Percentiles rank a stretch among this genome's conserved stretches.
phyloP scores from a whole-genome alignment of 2,797 vertebrate species.

The Chelidonichthys spinosus region DNA sequence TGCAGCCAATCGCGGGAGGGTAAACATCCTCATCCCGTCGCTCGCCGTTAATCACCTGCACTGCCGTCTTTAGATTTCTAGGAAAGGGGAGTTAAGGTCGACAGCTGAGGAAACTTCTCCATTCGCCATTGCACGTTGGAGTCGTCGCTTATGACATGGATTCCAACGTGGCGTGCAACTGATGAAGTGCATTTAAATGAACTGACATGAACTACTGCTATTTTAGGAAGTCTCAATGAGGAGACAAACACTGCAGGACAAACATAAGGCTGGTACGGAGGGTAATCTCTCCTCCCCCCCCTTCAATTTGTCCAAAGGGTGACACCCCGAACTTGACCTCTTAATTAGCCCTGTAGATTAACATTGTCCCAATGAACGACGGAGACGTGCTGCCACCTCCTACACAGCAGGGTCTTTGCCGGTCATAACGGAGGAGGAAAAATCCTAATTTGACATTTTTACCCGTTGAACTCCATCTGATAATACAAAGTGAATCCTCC shows the following conservation, averaged over 20 bases:
- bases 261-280: slow-evolving; percentile 2
- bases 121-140: background rate
- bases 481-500: background rate
- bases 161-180: background rate
- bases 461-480: background rate
- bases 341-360: slow-evolving; percentile 49
- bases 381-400: slow-evolving; percentile 2
- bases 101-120: background rate
- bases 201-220: background rate
- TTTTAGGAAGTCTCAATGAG: background rate
- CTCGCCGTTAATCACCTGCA: slow-evolving; percentile 53
- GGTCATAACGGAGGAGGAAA: background rate
- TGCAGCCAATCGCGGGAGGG: slow-evolving; percentile 39
- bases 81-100: slow-evolving; percentile 32
- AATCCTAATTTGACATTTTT: background rate
- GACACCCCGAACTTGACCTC: slow-evolving; percentile 55
- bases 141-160: background rate
- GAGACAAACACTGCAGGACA: background rate
- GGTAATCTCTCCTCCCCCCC: slow-evolving; percentile 39
- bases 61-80: slow-evolving; percentile 54
- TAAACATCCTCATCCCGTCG: slow-evolving; percentile 43
- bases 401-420: slow-evolving; percentile 14
- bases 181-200: background rate
- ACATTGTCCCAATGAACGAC: slow-evolving; percentile 7
- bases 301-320: slow-evolving; percentile 25